Conservation (phyloP, 2,888 invertebrate species). For the Tipula vernalis region DNA sequence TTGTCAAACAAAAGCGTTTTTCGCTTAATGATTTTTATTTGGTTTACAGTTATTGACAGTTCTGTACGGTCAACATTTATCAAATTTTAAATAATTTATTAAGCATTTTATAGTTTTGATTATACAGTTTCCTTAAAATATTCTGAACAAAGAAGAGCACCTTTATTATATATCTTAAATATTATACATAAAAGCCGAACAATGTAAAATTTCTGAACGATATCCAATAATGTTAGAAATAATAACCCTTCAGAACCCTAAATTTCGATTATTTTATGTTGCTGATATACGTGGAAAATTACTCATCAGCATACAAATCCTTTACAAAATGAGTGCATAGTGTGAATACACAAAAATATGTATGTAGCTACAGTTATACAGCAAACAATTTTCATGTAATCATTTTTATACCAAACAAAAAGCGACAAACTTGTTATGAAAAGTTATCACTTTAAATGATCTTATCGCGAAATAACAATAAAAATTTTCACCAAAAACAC, state of each 20-base stretch:
- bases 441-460: not conserved
- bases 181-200: not conserved
- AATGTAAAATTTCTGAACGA: not conserved
- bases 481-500: not conserved
- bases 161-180: too few species aligned
- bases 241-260: not conserved
- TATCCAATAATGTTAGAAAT: not conserved
- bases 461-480: not conserved
- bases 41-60: not conserved
- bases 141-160: too few species aligned
- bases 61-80: not conserved
- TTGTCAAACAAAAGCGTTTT: not conserved
- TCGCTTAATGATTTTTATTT: not conserved
- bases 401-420: not conserved
- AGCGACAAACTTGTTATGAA: not conserved
- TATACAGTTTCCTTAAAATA: too few species aligned
- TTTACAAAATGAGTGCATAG: not conserved
- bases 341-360: not conserved
- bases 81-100: too few species aligned
- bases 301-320: not conserved
- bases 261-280: not conserved
- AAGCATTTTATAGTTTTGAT: too few species aligned
- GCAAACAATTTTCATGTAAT: not conserved
- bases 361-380: not conserved
- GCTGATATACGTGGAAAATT: not conserved